Percentiles rank a stretch among this genome's conserved stretches.
Evolutionary conservation across 1,140 invertebrate genomes (phyloP).

Genomic region (Calephelis virginiensis): DNA sequence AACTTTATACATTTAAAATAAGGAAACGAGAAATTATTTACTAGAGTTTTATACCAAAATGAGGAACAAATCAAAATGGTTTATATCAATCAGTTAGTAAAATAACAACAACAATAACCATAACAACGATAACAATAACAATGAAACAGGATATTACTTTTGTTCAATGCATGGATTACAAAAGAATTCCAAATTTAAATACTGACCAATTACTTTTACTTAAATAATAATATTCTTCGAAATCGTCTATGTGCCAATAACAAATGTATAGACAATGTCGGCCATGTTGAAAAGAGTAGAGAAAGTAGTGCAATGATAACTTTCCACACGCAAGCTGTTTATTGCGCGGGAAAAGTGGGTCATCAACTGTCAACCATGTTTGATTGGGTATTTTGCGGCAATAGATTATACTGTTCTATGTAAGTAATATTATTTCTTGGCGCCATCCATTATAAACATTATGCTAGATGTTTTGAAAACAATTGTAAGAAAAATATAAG

Average conservation of each 20-base stretch:
- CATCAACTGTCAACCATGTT: constrained; percentile 66
- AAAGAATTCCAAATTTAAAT: not conserved
- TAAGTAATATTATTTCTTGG: not conserved
- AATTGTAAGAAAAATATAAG: constrained; percentile 3
- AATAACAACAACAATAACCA: no score
- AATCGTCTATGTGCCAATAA: no score
- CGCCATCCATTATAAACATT: not conserved
- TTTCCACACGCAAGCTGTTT: constrained; percentile 70
- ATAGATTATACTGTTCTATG: constrained; percentile 18
- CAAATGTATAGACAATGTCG: constrained; percentile 51
- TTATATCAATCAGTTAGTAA: no score
- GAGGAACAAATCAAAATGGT: no score
- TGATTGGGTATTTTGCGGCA: constrained; percentile 63
- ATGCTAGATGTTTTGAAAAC: not conserved
- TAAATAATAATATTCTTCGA: no score
- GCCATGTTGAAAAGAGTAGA: constrained; percentile 77
- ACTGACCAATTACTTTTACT: not conserved
- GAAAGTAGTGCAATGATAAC: constrained; percentile 77
- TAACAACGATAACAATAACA: no score
- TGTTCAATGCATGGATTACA: not conserved
- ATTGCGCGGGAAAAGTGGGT: constrained; percentile 71
- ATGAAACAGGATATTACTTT: no score
- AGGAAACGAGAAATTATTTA: no score
- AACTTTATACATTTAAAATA: not conserved
- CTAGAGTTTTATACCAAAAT: no score